Conservation (phyloP, 2,797 vertebrate genomes). For the Lates japonicus region DNA sequence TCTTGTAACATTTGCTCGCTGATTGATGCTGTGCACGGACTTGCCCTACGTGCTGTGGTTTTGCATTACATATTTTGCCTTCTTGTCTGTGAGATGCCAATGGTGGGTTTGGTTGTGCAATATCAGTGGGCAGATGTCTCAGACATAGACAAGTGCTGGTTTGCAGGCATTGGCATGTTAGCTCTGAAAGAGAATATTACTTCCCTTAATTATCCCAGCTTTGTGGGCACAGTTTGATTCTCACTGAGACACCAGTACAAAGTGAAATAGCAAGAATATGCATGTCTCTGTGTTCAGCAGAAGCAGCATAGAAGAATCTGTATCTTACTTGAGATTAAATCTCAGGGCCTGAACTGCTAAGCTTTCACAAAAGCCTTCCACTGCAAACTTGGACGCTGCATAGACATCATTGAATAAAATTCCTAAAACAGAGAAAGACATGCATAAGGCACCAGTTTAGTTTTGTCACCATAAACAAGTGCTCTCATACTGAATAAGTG, state of each 20-base stretch:
- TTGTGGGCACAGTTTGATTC: slow-evolving; percentile 1
- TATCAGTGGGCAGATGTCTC: slow-evolving; percentile 16
- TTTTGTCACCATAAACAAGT: neutral
- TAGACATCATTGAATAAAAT: slow-evolving; percentile 93
- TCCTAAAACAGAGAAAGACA: slow-evolving; percentile 65
- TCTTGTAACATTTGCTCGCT: neutral
- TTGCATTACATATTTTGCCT: neutral
- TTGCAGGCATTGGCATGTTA: slow-evolving; percentile 25
- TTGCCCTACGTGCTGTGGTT: slow-evolving; percentile 28
- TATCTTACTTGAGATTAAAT: slow-evolving; percentile 91
- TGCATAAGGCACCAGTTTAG: neutral
- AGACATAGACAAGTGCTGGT: neutral
- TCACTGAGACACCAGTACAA: slow-evolving; percentile 1
- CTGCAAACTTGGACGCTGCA: slow-evolving; percentile 92
- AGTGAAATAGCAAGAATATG: neutral
- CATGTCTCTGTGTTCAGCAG: neutral
- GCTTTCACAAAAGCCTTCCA: slow-evolving; percentile 93
- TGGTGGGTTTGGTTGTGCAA: slow-evolving; percentile 13
- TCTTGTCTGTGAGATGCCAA: neutral
- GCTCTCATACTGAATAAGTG: neutral
- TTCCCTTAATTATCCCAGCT: neutral
- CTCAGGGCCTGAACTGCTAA: slow-evolving; percentile 90
- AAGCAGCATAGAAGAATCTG: neutral
- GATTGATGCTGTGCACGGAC: slow-evolving; percentile 1
- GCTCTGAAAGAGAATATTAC: neutral